A percentile compares a stretch with the other conserved stretches of the same genome.
phyloP scores from a whole-genome alignment of 2,888 invertebrate species.

The Trisateles emortualis region DNA sequence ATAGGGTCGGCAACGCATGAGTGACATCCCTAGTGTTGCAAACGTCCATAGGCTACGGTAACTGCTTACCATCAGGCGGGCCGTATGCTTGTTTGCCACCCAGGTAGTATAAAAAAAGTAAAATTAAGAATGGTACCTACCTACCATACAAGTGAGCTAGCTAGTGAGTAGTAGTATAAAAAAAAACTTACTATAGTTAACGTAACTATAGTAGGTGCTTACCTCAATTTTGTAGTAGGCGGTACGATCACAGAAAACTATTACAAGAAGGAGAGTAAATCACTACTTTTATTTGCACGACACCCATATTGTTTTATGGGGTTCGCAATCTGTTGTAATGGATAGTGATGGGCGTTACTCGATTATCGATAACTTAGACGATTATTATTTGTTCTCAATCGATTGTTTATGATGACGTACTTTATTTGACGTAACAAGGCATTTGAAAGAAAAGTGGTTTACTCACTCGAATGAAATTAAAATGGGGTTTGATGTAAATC shows the following conservation, averaged over 20 bases:
- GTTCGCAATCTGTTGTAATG: constrained; percentile 54
- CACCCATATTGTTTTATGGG: constrained; percentile 58
- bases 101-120: no score
- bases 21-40: no score
- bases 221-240: not conserved
- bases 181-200: not conserved
- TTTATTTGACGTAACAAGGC: not conserved
- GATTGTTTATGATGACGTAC: not conserved
- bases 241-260: constrained; percentile 26
- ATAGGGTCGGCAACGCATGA: no score
- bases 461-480: no score
- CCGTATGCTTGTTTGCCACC: no score
- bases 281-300: constrained; percentile 47
- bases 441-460: not conserved
- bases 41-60: no score
- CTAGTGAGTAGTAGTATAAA: no score
- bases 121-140: no score
- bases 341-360: constrained; percentile 38
- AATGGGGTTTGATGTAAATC: no score
- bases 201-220: not conserved
- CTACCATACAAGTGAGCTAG: no score
- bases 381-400: constrained; percentile 7
- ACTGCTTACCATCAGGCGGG: no score
- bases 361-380: constrained; percentile 13
- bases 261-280: constrained; percentile 40